Conservation (phyloP, 2,888 invertebrate genomes). For the Gonocerus acuteangulatus region DNA sequence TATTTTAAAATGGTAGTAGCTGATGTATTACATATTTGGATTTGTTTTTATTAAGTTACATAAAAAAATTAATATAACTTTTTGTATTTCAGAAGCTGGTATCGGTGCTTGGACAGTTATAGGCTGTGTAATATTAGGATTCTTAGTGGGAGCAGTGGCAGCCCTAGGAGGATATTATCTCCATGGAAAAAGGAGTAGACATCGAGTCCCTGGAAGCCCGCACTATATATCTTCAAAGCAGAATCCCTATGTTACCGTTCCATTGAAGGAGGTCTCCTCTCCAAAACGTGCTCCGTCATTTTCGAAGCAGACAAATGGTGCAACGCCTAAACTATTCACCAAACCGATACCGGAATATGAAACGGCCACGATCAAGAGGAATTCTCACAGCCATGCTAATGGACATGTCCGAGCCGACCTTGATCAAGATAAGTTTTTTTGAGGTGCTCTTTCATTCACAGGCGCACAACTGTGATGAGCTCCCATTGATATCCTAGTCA, state of each 20-base stretch:
- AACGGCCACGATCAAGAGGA: constrained; percentile 65
- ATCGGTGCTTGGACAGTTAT: constrained; percentile 48
- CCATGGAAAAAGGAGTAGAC: constrained; percentile 43
- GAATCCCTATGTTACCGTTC: constrained; percentile 76
- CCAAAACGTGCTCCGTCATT: constrained; percentile 63
- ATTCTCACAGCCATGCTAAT: constrained; percentile 62
- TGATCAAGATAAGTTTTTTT: constrained; percentile 59
- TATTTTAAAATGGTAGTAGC: neutral
- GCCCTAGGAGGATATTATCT: constrained; percentile 28
- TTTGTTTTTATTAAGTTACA: no score
- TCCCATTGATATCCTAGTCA: constrained; percentile 5
- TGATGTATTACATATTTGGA: neutral
- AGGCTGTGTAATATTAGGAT: constrained; percentile 47
- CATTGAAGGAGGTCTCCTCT: constrained; percentile 60
- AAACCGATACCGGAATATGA: constrained; percentile 64
- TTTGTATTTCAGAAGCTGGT: constrained; percentile 6
- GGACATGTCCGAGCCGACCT: constrained; percentile 50
- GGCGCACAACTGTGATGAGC: no score
- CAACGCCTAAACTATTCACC: constrained; percentile 59
- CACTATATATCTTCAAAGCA: constrained; percentile 74
- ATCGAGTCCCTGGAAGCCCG: constrained; percentile 64
- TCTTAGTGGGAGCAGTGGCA: constrained; percentile 44
- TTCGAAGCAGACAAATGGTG: constrained; percentile 45
- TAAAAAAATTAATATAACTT: no score
- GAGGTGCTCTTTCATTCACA: neutral